These are phyloP conservation scores for Odontocolon sp. DNA, from an alignment of 2,888 invertebrate genomes.

Conservation along the genomic window DNA sequence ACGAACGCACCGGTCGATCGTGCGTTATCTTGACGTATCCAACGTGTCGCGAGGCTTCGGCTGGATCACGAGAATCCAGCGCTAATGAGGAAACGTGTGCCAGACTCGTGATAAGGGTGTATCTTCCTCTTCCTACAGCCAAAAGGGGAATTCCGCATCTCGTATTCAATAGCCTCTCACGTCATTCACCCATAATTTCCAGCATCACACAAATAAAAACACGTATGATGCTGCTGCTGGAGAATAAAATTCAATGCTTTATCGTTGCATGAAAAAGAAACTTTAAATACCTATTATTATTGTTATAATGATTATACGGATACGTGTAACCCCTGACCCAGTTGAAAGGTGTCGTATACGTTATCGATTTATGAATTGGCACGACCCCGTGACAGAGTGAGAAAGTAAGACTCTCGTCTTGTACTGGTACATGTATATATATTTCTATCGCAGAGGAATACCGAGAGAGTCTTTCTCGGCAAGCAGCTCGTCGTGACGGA, in stretches of 20 bases:
- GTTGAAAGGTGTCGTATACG: conserved; percentile 64
- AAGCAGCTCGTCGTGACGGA: conserved; percentile 52
- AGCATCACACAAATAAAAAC: not conserved
- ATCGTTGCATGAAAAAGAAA: not conserved
- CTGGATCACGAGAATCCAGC: conserved; percentile 14
- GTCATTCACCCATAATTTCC: not conserved
- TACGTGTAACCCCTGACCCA: conserved; percentile 66
- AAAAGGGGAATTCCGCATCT: not conserved
- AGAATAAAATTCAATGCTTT: too few relatives aligned
- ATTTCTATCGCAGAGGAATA: conserved; percentile 7
- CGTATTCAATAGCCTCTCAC: not conserved
- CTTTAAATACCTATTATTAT: not conserved
- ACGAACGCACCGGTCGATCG: conserved; percentile 9
- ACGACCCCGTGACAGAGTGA: conserved; percentile 40
- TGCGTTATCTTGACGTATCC: conserved; percentile 46
- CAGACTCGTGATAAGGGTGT: conserved; percentile 70
- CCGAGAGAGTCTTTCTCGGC: conserved; percentile 21
- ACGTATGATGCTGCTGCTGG: not conserved
- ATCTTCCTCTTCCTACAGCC: conserved; percentile 58
- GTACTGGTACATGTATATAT: conserved; percentile 23
- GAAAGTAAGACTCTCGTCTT: not conserved
- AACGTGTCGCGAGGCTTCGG: not conserved
- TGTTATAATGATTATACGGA: conserved; percentile 7
- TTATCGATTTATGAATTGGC: conserved; percentile 70
- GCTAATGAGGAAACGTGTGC: conserved; percentile 74